Evolutionary conservation across 2,888 invertebrate species (phyloP), one percentile per base, ranked within the genome.

Genomic region (Byasa hedistus): DNA sequence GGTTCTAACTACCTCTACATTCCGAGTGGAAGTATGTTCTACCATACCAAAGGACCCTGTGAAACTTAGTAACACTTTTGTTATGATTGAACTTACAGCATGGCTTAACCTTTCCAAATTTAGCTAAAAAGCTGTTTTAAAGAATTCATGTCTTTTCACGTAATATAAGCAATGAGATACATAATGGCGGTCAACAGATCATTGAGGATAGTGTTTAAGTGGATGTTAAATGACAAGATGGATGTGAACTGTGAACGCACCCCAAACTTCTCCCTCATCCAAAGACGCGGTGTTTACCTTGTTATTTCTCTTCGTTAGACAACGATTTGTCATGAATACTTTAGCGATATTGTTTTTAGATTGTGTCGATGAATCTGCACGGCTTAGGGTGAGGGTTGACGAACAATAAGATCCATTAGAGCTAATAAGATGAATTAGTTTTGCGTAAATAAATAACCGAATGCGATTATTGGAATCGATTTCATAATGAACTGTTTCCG

Each of bases 321-420:
- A 79, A 74, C 89, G 81, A 91, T 91, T 91, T 90, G 91, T 91
- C 90, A 89, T 89, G 90, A 91, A 91, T 91, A 91, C 90, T 89
- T 89, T 86, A 89, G 82, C 80, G 82, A 86, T 90, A 91, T 91
- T 91, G 91, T 91, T 91, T 91, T 89, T 87, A 83, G 85, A 91
- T 90, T 89, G 89, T 89, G 83, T 84, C 82, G 77, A 73, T 72
- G 73, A 75, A 71, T 71, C 62, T 68, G 64, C 65, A 60, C 64
- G 70, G 65, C 71, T 68, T 69, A 76, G 77, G 76, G 69, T 70
- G 75, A 79, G 81, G 77, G 72, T 76, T 68, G 78, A 74, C 51
- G 44, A 64, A 65, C 61, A 65, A 65, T 57, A n/a, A 19, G 61
- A 73, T 75, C 69, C 72, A 65, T 68, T 62, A 56, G 59, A 59